A percentile compares a stretch with the other conserved stretches of the same genome.
Conservation (phyloP, 2,113 vertebrate species). For the Cephalopterus ornatus region DNA sequence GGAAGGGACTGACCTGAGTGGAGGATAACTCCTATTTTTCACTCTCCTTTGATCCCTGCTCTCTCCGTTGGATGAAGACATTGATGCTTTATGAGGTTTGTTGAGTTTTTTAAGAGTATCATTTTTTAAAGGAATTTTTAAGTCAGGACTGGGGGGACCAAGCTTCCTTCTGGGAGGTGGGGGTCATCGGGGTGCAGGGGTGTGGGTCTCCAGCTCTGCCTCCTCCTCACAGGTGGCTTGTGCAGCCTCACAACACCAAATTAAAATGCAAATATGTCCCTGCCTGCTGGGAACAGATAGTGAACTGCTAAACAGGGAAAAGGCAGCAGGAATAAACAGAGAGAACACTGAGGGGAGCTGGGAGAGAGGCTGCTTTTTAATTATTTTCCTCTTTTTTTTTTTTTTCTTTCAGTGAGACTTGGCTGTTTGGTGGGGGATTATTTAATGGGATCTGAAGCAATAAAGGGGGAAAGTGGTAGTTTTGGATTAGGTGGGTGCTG, state of each 20-base stretch:
- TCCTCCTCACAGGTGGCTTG: not conserved
- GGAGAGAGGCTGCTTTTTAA: not conserved
- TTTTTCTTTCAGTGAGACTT: not conserved
- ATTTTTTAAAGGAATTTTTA: not conserved
- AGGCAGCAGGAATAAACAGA: not conserved
- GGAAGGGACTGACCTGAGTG: not conserved
- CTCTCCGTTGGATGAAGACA: accelerated
- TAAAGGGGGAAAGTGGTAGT: not conserved
- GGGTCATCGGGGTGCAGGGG: not conserved
- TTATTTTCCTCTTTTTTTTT: not conserved
- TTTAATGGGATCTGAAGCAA: not conserved
- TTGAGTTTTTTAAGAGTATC: not conserved
- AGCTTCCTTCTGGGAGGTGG: not conserved
- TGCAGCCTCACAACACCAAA: not conserved
- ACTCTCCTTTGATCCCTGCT: not conserved
- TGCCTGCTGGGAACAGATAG: conserved; percentile 62
- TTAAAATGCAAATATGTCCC: conserved; percentile 54
- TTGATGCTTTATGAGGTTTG: not conserved
- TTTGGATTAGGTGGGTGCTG: not conserved
- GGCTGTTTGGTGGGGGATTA: not conserved
- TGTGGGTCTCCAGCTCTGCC: not conserved
- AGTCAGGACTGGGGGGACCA: not conserved
- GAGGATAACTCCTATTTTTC: not conserved
- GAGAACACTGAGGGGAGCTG: not conserved
- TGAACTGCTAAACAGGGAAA: not conserved